Evolutionary conservation across 2,888 invertebrate species (phyloP), one percentile per base, ranked within the genome.

Genomic region (Boloria euphrosyne): DNA sequence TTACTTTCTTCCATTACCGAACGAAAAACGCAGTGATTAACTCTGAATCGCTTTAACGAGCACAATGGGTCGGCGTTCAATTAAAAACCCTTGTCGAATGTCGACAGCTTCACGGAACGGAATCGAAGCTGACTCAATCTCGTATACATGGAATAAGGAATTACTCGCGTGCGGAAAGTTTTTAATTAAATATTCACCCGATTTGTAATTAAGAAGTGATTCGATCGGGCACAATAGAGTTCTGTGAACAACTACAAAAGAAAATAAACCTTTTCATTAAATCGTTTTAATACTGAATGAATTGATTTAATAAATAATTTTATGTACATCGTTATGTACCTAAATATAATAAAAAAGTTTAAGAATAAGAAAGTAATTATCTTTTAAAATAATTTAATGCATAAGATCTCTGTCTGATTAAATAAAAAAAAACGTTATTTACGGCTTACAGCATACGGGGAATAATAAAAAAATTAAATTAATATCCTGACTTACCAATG

Each of bases 1-100:
- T 91, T 90, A 90, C 90, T 90, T 90, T 91, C 90, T 90, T 90
- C 89, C 89, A 90, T 90, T 91, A 90, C 86, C 79, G 85, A 84
- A 87, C 88, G 86, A 90, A 90, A 91, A 91, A 88, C 88, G 83
- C 83, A 82, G 88, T 89, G 89, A 90, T 90, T 89, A 90, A 90
- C 89, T 86, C 87, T 79, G 87, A 89, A 90, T 89, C 86, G 89
- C 81, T 89, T 89, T 90, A 90, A 89, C 90, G 88, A 88, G 86
- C 85, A 91, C 90, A 90, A 90, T 90, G 87, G 89, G 86, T 81
- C 81, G 85, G 78, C 83, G 84, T 89, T 90, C 90, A 90, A 91
- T 90, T 91, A 90, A 90, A 90, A 90, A 85, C 86, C 86, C 90
- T 90, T 89, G 89, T 89, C 87, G 89, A 86, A 86, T 84, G 86